Conservation (phyloP, 2,888 invertebrate species). For the Scaeva pyrastri region DNA sequence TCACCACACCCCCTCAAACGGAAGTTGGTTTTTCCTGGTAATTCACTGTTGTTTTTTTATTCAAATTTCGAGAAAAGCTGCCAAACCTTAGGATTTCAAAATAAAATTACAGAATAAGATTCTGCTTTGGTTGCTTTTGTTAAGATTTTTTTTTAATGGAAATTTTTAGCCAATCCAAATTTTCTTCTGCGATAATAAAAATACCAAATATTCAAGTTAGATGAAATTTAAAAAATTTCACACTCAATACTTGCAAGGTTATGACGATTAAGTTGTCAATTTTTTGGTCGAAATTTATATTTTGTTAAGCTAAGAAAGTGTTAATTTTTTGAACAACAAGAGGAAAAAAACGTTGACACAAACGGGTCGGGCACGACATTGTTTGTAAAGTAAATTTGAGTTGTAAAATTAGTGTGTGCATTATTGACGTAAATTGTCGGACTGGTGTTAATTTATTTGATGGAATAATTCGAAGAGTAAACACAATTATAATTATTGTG, state of each 20-base stretch:
- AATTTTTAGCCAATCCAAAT: constrained; percentile 4
- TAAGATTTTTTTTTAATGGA: constrained; percentile 16
- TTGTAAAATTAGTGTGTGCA: not conserved
- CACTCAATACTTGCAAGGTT: not conserved
- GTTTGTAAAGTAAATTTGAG: not conserved
- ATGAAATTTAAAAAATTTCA: not conserved
- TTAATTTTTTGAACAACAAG: not conserved
- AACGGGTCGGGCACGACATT: not conserved
- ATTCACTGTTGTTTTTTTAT: constrained; percentile 10
- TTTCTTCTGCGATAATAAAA: not conserved
- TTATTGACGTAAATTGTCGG: not conserved
- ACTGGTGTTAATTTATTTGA: not conserved
- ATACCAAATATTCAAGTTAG: not conserved
- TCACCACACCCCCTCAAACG: not conserved
- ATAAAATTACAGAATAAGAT: not conserved
- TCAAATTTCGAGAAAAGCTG: constrained; percentile 8
- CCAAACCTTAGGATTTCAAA: not conserved
- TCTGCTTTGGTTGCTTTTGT: not conserved
- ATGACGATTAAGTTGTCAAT: not conserved
- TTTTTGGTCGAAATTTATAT: not conserved
- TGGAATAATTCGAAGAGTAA: not conserved
- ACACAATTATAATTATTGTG: not conserved
- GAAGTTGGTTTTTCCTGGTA: not conserved
- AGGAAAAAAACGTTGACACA: not conserved
- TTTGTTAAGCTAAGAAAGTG: not conserved